Base-by-base conservation (phyloP, 2,888 invertebrate species). In the Spatulosminthurus flaviceps region DNA sequence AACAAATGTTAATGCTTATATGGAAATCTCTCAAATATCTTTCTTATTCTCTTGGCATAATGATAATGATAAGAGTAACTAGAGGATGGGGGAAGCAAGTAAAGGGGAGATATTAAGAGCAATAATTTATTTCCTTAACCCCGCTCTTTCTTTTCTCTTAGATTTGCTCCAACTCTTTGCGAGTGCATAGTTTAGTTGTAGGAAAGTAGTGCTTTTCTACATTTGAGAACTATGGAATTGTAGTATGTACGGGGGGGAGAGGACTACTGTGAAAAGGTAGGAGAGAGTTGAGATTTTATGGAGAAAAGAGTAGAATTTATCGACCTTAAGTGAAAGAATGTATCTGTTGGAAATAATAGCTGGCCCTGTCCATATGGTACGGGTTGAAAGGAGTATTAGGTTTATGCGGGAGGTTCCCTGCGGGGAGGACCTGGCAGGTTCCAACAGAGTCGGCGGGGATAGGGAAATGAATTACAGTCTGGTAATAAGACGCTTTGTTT, bases 401-500 rank as follows among this genome's bases (percentile, higher is more conserved):
- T 34, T 34, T 34, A n/a, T n/a, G 34, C 34, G 34, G 34, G 34
- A 34, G 34, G 34, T 34, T 34, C 34, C 34, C 34, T 9, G 34
- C 34, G 34, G 34, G 34, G 4, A 34, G 34, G 34, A 34, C 34
- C 11, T 61, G 24, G 24, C 22, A 61, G 61, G 24, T 61, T 21
- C 61, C 61, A 61, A 21, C 2, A 11, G 22, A 21, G 24, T 24
- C 22, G 61, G 43, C 22, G 28, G 24, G 42, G 42, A 51, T 42
- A 26, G 43, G 41, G 72, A 69, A 66, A 69, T 42, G 51, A 69
- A 77, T 70, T 67, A 77, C 9, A 29, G 70, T 24, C 60, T 71
- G 71, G 43, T 78, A 78, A 71, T 78, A 78, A 61, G 61, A 72
- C 34, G 70, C 78, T 71, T 78, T 78, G 71, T 78, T 71, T 28